These are phyloP conservation scores for Dynastes maya DNA, from an alignment of 2,888 invertebrate species.

Conservation along the genomic window DNA sequence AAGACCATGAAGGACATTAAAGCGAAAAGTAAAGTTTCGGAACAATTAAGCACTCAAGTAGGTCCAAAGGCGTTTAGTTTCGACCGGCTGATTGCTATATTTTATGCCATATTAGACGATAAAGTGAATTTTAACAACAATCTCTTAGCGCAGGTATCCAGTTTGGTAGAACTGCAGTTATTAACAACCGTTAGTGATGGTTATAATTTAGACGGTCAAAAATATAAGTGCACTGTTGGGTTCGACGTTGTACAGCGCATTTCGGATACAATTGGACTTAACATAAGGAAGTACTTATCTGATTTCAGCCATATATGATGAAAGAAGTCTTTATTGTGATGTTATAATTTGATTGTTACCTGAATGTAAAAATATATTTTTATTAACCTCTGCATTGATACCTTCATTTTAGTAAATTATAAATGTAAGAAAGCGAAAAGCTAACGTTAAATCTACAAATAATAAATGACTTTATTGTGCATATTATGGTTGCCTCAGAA, in stretches of 20 bases:
- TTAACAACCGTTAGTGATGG: conserved; percentile 81
- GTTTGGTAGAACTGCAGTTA: conserved; percentile 87
- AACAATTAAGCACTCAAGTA: conserved; percentile 78
- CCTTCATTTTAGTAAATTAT: too few relatives aligned
- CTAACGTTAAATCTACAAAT: too few relatives aligned
- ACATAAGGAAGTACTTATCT: conserved; percentile 83
- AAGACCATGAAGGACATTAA: conserved; percentile 77
- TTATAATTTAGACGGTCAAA: conserved; percentile 84
- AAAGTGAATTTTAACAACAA: conserved; percentile 89
- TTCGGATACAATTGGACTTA: conserved; percentile 84
- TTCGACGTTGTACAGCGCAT: conserved; percentile 86
- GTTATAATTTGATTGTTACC: too few relatives aligned
- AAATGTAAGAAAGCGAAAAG: too few relatives aligned
- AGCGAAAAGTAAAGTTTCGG: conserved; percentile 75
- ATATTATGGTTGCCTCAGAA: too few relatives aligned
- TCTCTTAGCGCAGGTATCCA: conserved; percentile 89
- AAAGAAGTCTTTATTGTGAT: neutral
- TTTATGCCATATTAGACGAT: conserved; percentile 90
- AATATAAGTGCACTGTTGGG: conserved; percentile 89
- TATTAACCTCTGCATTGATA: too few relatives aligned
- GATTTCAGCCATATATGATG: conserved; percentile 72
- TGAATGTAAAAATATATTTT: too few relatives aligned
- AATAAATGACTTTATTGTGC: too few relatives aligned
- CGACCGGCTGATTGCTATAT: conserved; percentile 89
- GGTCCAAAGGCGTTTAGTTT: conserved; percentile 90